phyloP scores from a whole-genome alignment of 2,113 vertebrate species.

The Neofelis nebulosa region DNA sequence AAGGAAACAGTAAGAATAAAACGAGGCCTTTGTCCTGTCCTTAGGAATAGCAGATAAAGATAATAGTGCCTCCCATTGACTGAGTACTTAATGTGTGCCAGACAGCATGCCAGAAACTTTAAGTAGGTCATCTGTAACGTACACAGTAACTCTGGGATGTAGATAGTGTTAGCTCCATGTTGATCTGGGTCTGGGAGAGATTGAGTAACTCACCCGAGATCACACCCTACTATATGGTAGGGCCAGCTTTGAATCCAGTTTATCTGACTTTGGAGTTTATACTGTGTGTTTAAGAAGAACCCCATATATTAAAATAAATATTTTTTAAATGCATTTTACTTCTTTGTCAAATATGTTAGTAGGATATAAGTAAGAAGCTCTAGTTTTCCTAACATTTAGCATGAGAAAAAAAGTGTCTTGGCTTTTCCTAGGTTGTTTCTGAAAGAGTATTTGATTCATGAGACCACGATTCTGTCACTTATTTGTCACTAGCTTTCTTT shows the following conservation, averaged over 20 bases:
- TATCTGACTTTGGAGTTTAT: constrained; percentile 26
- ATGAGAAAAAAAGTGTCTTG: not conserved
- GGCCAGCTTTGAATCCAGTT: not conserved
- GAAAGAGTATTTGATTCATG: not conserved
- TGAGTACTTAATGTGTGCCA: not conserved
- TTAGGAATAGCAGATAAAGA: not conserved
- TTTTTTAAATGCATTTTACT: constrained; percentile 33
- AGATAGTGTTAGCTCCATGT: not conserved
- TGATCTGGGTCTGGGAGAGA: not conserved
- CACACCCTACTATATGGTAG: not conserved
- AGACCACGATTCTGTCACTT: not conserved
- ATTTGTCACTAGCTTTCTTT: not conserved
- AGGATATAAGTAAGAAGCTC: constrained; percentile 11
- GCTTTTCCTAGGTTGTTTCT: not conserved
- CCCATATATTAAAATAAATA: constrained; percentile 12
- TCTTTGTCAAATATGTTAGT: constrained; percentile 23
- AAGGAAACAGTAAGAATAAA: not conserved
- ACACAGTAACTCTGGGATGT: not conserved
- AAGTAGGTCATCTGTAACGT: constrained; percentile 14
- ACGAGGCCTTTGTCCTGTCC: not conserved
- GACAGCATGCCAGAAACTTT: not conserved
- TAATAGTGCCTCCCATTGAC: not conserved
- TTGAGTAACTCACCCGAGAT: not conserved
- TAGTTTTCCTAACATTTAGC: constrained; percentile 9
- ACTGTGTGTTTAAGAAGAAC: not conserved